Evolutionary conservation across 2,113 vertebrate genomes (phyloP), one percentile per base, ranked within the genome.

Genomic region (Xiphias gladius): DNA sequence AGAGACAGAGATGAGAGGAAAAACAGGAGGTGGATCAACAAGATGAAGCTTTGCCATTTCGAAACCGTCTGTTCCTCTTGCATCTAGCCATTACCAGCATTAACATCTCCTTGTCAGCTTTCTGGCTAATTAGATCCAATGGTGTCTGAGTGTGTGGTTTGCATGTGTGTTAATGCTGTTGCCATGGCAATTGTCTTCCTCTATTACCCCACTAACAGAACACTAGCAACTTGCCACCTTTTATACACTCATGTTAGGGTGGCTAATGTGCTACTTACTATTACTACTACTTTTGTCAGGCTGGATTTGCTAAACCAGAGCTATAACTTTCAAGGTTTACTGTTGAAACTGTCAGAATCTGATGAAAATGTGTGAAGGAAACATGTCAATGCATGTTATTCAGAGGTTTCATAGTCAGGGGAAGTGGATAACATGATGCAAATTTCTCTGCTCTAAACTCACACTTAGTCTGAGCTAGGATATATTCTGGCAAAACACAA

Each of bases 31-130:
- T 22, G 75, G 61, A 83, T 89, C 80, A 86, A 78, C 75, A 73
- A 80, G 70, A 85, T 37, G 79, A 88, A 74, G 79, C 76, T 69
- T 67, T 79, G 59, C 79, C 80, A 78, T 92, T 90, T 89, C 68
- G 79, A 80, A 89, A 86, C 75, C 64, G 66, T 82, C 90, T 91
- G 85, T 87, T 92, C 65, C 70, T 83, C 75, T 83, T 26, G 12
- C 77, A 63, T 90, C 75, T 3, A 75, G 72, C 85, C 84, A 90
- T 93, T 92, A 89, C 30, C 81, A 66, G 80, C 19, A 66, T 92
- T 89, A 86, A 73, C 85, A 75, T 90, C 87, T 89, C 82, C 87
- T 86, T 83, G 89, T 93, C 87, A 91, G 84, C 78, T 85, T 84
- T 80, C 75, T 66, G 73, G 78, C 71, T 94, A 91, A 93, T 93